These are phyloP conservation scores for Gavia stellata DNA, from an alignment of 2,113 vertebrate species.

Conservation along the genomic window DNA sequence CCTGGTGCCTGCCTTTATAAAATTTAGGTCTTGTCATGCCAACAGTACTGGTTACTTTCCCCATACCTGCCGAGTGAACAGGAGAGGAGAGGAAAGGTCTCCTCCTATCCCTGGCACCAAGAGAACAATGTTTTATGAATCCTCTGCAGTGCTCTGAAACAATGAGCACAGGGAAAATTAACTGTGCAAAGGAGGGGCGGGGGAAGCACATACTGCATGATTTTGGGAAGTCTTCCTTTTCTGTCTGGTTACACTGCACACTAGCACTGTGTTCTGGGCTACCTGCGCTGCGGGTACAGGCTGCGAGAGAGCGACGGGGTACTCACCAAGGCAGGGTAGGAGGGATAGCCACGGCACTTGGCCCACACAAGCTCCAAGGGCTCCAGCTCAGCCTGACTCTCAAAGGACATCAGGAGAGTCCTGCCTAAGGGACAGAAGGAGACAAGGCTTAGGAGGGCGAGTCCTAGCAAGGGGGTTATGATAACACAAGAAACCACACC, in stretches of 20 bases:
- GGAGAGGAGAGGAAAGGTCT: background rate
- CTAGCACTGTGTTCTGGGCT: background rate
- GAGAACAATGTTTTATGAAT: background rate
- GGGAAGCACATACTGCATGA: background rate
- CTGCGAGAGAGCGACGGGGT: background rate
- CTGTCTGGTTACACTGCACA: background rate
- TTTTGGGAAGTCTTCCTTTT: background rate
- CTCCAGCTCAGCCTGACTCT: slow-evolving; percentile 85
- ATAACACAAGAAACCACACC: background rate
- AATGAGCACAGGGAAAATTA: background rate
- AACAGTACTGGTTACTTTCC: background rate
- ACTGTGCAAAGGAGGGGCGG: background rate
- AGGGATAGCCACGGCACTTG: slow-evolving; percentile 96
- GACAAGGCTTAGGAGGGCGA: slow-evolving; percentile 22
- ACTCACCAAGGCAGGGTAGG: slow-evolving; percentile 95
- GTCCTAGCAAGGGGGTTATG: background rate
- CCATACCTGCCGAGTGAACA: background rate
- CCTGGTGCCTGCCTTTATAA: background rate
- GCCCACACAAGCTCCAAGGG: slow-evolving; percentile 96
- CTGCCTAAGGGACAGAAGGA: slow-evolving; percentile 73
- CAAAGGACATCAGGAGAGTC: slow-evolving; percentile 78
- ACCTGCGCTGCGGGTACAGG: background rate
- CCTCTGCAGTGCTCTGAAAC: background rate
- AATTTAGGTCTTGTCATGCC: background rate
- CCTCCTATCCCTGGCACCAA: background rate